Percentiles rank a stretch among this genome's conserved stretches.
phyloP scores from a whole-genome alignment of 2,888 invertebrate genomes.

The Tryphoninae sp. region DNA sequence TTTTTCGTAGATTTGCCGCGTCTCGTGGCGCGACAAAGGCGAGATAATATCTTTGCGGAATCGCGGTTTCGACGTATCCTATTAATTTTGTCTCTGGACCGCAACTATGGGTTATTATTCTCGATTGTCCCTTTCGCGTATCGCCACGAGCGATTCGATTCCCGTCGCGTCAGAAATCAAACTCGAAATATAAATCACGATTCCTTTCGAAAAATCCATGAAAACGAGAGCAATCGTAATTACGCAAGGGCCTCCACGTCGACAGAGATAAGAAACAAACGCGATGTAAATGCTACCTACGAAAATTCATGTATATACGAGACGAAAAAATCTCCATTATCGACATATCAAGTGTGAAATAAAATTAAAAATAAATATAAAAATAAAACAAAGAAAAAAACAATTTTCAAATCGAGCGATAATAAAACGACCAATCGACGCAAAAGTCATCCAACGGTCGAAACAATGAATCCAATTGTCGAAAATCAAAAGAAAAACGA shows the following conservation, averaged over 20 bases:
- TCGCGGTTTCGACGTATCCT: not conserved
- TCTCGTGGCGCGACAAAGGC: not conserved
- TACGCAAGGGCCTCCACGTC: not conserved
- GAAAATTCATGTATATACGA: constrained; percentile 59
- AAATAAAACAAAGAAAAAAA: constrained; percentile 10
- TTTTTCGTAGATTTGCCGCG: not conserved
- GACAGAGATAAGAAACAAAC: not conserved
- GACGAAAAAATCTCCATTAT: constrained; percentile 44
- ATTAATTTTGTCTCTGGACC: constrained; percentile 26
- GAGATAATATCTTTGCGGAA: not conserved
- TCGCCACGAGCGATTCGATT: not conserved
- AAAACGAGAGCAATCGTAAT: not conserved
- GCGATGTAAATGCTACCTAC: constrained; percentile 1
- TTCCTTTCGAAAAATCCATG: not conserved
- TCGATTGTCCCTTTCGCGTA: constrained; percentile 9
- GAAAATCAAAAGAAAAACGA: constrained; percentile 2
- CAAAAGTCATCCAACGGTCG: not conserved
- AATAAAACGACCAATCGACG: constrained; percentile 15
- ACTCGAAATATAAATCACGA: constrained; percentile 2
- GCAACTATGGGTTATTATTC: constrained; percentile 2
- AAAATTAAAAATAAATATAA: constrained; percentile 12
- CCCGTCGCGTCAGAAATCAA: not conserved
- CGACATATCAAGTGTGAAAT: constrained; percentile 60
- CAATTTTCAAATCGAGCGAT: constrained; percentile 3
- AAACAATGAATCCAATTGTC: not conserved